Base-by-base conservation (phyloP, 2,888 invertebrate genomes). In the Ormyrus thymus region DNA sequence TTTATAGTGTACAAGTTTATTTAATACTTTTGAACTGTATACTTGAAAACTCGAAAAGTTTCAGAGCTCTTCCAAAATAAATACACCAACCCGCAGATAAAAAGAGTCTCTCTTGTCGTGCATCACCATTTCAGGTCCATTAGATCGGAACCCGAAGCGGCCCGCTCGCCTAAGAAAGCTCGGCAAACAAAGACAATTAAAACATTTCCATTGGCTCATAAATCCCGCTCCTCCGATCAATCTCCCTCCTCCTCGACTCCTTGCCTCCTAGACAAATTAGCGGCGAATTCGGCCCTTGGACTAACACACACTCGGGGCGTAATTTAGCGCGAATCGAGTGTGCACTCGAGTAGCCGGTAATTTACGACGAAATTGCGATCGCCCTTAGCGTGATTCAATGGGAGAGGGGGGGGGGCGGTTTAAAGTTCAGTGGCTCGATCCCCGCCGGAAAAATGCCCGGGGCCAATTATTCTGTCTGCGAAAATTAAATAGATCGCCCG, bases 381-480 rank as follows among this genome's bases (percentile, higher is more conserved):
- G 68, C 76, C 65, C 72, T 76, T 76, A 76, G 64, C 79, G 59
- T 79, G 79, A 79, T 79, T 79, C 79, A 80, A 77, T 74, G 77
- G 58, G 51, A 59, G 0, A 1, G 29, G 29, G 65, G 77, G 74
- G 74, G 77, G 58, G 51, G 65, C 66, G 77, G 74, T 77, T 80
- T 77, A 77, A 79, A 79, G 76, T 79, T 76, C 75, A 68, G 50
- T 68, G 66, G 71, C 66, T 71, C 65, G 46, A 55, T n/a, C 43
- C 56, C 48, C 51, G 46, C 43, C 55, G 66, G 65, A 79, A 79
- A 79, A 79, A 79, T 76, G 72, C 69, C 76, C 53, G 50, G 13
- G 64, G 71, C 75, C 80, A 78, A 81, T 81, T 81, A 81, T 78
- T 81, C 80, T 75, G 80, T 78, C 80, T 78, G 58, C 80, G 74